Percentiles rank a stretch among this genome's conserved stretches.
phyloP scores from a whole-genome alignment of 2,113 vertebrate genomes.

The Strix uralensis region DNA sequence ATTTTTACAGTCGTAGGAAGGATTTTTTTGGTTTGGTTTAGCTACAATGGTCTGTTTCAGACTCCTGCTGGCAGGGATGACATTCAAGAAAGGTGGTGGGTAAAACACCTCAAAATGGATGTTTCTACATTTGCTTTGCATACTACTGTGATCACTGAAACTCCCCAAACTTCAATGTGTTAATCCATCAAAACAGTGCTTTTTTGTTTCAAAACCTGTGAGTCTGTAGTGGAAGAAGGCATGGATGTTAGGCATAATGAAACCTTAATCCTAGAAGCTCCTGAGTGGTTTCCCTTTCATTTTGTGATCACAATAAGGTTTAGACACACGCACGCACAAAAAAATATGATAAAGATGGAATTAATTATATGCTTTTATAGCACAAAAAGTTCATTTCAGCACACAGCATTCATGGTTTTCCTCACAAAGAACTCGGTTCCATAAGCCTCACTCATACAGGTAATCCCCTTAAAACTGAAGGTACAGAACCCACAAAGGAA shows the following conservation, averaged over 20 bases:
- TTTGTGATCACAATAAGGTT: background rate
- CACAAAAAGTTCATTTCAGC: background rate
- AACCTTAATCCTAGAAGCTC: background rate
- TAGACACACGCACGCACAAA: background rate
- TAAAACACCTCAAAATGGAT: background rate
- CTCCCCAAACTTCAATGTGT: background rate
- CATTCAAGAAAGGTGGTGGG: background rate
- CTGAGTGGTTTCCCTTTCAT: background rate
- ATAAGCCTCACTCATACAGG: background rate
- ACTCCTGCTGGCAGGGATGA: background rate
- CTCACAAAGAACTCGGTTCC: background rate
- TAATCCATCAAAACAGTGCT: background rate
- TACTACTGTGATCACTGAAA: background rate
- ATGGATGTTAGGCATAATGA: background rate
- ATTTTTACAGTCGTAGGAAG: background rate
- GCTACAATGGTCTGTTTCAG: background rate
- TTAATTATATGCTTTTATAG: background rate
- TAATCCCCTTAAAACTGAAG: background rate
- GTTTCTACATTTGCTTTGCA: background rate
- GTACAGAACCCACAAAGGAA: background rate
- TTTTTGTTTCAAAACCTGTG: background rate
- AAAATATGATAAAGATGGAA: background rate
- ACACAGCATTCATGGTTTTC: background rate
- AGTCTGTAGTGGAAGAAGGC: background rate
- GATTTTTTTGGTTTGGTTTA: background rate